Conservation (phyloP, 2,888 invertebrate species). For the Laothoe populi region DNA sequence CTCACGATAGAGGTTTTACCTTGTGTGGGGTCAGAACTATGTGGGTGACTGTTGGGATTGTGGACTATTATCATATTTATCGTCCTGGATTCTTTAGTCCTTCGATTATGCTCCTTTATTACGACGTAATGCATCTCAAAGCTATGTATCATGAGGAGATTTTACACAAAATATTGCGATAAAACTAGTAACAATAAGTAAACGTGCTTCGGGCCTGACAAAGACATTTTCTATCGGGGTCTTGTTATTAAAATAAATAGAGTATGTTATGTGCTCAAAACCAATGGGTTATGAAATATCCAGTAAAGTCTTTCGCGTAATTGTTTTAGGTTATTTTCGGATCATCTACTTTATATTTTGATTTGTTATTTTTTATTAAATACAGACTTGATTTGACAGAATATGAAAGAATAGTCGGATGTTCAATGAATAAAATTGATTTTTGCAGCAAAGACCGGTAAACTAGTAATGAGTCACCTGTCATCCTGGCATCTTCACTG, state of each 20-base stretch:
- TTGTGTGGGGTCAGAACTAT: too few relatives aligned
- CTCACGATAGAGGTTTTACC: too few relatives aligned
- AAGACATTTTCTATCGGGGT: background rate
- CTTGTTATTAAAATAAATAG: conserved; percentile 21
- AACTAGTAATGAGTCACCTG: too few relatives aligned
- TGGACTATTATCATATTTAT: too few relatives aligned
- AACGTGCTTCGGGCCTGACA: background rate
- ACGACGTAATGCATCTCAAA: too few relatives aligned
- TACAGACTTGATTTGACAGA: background rate
- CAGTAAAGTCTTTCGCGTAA: conserved; percentile 3
- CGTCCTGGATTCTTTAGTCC: too few relatives aligned
- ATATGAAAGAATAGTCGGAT: too few relatives aligned
- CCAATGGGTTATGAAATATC: conserved; percentile 11
- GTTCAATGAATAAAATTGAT: too few relatives aligned
- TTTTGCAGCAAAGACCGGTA: too few relatives aligned
- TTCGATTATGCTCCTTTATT: too few relatives aligned
- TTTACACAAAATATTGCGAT: background rate
- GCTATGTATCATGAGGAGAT: background rate
- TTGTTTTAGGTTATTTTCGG: conserved; percentile 17
- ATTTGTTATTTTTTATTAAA: background rate
- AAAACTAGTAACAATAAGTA: background rate
- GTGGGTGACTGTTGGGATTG: too few relatives aligned
- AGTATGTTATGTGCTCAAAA: background rate
- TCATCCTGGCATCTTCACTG: too few relatives aligned
- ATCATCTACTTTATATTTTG: conserved; percentile 10